Conservation (phyloP, 2,797 vertebrate genomes). For the Telmatherina bonti region DNA sequence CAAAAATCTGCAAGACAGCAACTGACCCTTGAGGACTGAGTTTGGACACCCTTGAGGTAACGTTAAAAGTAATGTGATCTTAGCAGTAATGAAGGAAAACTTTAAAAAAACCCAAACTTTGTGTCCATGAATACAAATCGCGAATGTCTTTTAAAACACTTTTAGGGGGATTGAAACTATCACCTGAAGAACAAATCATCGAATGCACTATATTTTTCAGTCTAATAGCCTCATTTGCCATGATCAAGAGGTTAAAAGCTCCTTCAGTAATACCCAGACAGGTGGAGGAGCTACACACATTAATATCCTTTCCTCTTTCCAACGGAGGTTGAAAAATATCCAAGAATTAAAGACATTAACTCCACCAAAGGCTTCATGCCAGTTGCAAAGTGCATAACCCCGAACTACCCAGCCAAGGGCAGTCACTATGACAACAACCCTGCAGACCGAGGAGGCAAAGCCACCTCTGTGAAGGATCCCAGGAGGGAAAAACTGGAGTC, state of each 20-base stretch:
- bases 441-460: too few species aligned
- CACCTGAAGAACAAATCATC: background rate
- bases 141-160: background rate
- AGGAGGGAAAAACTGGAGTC: too few species aligned
- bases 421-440: too few species aligned
- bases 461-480: too few species aligned
- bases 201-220: conserved; percentile 5
- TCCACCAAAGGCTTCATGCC: conserved; percentile 22
- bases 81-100: background rate
- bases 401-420: too few species aligned
- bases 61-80: background rate
- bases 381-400: conserved; percentile 15
- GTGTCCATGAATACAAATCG: background rate
- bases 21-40: too few species aligned
- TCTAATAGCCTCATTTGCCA: conserved; percentile 15
- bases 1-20: too few species aligned
- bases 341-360: conserved; percentile 37
- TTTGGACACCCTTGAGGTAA: too few species aligned
- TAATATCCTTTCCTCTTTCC: conserved; percentile 3
- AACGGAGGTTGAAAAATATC: conserved; percentile 26
- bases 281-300: conserved; percentile 15
- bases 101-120: background rate
- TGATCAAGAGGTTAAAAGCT: conserved; percentile 17
- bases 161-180: background rate
- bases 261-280: conserved; percentile 14